A percentile compares a stretch with the other conserved stretches of the same genome.
phyloP scores from a whole-genome alignment of 1,140 invertebrate genomes.

The Atta cephalotes region DNA sequence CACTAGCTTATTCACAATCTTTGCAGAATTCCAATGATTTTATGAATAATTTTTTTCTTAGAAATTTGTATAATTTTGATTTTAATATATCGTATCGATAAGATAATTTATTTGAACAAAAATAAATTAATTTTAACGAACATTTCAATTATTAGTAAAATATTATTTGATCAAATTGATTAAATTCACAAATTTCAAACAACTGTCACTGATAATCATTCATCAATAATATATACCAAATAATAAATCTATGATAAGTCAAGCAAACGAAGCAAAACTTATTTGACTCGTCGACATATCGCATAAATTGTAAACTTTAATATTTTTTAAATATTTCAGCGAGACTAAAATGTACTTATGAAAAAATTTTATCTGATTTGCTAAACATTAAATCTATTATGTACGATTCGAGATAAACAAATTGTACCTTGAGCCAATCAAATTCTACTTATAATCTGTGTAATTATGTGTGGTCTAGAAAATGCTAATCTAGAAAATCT shows the following conservation, averaged over 20 bases:
- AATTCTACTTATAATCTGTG: background rate
- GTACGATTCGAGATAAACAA: background rate
- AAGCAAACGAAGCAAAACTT: background rate
- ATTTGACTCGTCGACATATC: background rate
- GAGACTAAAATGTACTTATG: background rate
- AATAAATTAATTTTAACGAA: background rate
- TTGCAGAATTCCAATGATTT: background rate
- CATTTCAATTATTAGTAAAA: background rate
- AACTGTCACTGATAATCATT: background rate
- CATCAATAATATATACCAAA: no score
- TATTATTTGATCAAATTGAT: background rate
- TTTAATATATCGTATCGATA: background rate
- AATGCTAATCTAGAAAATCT: background rate
- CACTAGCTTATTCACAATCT: background rate
- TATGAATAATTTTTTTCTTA: background rate
- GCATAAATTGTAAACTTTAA: background rate
- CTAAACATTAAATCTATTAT: background rate
- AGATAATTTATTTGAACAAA: background rate
- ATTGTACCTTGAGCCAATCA: background rate
- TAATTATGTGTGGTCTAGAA: background rate
- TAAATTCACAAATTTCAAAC: background rate
- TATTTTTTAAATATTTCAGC: background rate
- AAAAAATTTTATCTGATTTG: background rate
- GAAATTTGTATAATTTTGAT: background rate
- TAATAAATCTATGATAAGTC: slow-evolving; percentile 4